Percentiles rank a stretch among this genome's conserved stretches.
These are phyloP conservation scores for Thysanoteuthis rhombus DNA, from an alignment of 2,888 invertebrate genomes.

Conservation along the genomic window DNA sequence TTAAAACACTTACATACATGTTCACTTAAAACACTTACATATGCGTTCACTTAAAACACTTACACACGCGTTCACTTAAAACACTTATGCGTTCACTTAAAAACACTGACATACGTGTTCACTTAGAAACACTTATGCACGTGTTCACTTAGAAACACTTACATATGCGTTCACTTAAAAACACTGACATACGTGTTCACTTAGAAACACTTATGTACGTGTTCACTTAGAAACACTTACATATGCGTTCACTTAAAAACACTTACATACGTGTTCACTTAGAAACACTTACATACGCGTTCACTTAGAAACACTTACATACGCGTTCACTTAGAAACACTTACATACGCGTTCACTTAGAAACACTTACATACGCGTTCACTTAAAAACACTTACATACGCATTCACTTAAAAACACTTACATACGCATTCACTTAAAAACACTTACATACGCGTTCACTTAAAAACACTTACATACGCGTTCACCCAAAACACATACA, in stretches of 20 bases:
- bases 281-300: not conserved
- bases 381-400: not conserved
- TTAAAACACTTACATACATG: not conserved
- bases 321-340: not conserved
- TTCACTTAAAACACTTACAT: not conserved
- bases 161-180: not conserved
- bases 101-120: not conserved
- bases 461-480: not conserved
- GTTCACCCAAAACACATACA: not conserved
- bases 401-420: no score
- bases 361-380: not conserved
- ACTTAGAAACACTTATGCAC: not conserved
- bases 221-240: not conserved
- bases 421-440: not conserved
- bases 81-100: no score
- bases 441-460: not conserved
- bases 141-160: no score
- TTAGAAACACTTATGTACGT: no score
- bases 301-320: no score
- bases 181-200: not conserved
- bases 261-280: not conserved
- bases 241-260: no score
- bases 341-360: no score
- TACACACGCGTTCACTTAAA: not conserved
- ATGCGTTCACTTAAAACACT: not conserved